Percentiles rank a stretch among this genome's conserved stretches.
Evolutionary conservation across 2,797 vertebrate species (phyloP).

Genomic region (Ceyx erithaca): DNA sequence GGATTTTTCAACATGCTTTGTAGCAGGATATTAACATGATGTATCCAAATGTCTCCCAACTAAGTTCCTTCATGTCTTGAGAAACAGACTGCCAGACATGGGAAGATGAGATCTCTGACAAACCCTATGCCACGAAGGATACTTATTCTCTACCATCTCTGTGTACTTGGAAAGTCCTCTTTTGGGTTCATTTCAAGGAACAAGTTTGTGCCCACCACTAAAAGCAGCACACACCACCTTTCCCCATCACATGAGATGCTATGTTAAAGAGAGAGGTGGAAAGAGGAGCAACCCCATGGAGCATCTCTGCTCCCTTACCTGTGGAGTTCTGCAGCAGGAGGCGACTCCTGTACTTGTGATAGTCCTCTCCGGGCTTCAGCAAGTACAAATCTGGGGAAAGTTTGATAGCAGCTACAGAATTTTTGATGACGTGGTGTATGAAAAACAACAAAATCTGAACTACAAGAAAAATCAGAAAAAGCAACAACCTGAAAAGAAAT

Average conservation of each 20-base stretch:
- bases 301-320: constrained; percentile 76
- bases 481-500: constrained; percentile 83
- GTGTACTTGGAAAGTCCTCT: background rate
- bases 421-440: constrained; percentile 86
- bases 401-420: constrained; percentile 78
- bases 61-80: background rate
- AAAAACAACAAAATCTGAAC: constrained; percentile 87
- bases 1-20: background rate
- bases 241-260: background rate
- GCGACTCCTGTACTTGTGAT: constrained; percentile 85
- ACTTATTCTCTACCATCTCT: background rate
- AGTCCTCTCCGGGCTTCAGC: constrained; percentile 81
- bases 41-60: background rate
- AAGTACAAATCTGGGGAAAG: constrained; percentile 89
- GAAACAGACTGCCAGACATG: fast-evolving
- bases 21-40: background rate
- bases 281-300: fast-evolving
- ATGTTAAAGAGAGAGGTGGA: fast-evolving
- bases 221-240: background rate
- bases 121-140: background rate
- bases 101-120: background rate
- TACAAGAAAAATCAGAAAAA: constrained; percentile 90
- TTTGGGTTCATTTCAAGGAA: background rate
- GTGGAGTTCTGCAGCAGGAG: constrained; percentile 92
- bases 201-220: background rate